Evolutionary conservation across 2,113 vertebrate species (phyloP).

Genomic region (Tragelaphus strepsiceros): DNA sequence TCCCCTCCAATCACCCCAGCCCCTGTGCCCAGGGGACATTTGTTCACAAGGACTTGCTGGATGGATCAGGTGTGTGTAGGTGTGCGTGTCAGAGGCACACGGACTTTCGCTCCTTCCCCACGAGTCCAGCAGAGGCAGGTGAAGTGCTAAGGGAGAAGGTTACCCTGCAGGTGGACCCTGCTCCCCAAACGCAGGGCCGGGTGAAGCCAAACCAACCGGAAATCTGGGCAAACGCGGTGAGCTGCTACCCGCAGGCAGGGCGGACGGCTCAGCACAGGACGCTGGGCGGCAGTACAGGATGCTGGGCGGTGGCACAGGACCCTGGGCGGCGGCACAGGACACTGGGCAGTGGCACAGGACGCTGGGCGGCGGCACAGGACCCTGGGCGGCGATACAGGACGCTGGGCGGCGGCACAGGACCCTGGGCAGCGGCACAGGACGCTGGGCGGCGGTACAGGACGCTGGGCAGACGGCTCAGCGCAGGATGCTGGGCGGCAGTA

Average conservation of each 20-base stretch:
- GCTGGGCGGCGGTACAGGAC: too few relatives aligned
- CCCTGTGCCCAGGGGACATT: accelerated
- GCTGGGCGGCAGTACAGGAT: too few relatives aligned
- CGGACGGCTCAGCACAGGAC: too few relatives aligned
- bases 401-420: accelerated
- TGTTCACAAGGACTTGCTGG: neutral
- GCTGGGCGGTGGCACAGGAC: too few relatives aligned
- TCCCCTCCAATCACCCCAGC: neutral
- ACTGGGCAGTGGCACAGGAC: accelerated
- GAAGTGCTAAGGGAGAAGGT: neutral
- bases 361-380: accelerated
- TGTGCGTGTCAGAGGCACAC: too few relatives aligned
- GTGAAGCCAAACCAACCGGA: accelerated
- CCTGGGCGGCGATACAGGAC: neutral
- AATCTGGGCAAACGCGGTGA: too few relatives aligned
- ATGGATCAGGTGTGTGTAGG: neutral
- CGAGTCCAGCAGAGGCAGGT: neutral
- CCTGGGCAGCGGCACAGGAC: neutral
- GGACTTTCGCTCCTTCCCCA: neutral
- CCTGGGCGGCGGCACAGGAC: too few relatives aligned
- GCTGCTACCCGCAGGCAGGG: accelerated
- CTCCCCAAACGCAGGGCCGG: too few relatives aligned
- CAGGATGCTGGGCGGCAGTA: too few relatives aligned
- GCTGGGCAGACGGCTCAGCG: too few relatives aligned
- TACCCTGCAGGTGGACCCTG: neutral